These are phyloP conservation scores for Gymnogyps californianus DNA, from an alignment of 2,113 vertebrate genomes.

Conservation along the genomic window DNA sequence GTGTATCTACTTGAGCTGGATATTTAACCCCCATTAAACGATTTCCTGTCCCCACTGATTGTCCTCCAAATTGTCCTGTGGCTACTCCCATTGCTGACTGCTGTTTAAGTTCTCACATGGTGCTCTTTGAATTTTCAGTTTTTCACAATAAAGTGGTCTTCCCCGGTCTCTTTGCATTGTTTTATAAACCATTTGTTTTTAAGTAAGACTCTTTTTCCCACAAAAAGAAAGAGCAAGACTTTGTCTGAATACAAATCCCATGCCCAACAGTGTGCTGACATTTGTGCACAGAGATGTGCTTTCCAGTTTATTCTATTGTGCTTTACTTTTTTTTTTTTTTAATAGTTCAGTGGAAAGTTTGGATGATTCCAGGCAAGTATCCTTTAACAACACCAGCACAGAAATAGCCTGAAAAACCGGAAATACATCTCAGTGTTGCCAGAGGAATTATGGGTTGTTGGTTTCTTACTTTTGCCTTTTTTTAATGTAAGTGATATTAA, in stretches of 20 bases:
- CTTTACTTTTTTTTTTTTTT: neutral
- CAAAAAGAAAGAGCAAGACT: constrained; percentile 35
- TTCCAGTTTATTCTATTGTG: constrained; percentile 59
- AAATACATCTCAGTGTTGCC: neutral
- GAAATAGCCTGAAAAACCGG: constrained; percentile 33
- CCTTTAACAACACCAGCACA: neutral
- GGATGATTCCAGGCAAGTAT: neutral
- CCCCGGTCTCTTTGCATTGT: constrained; percentile 44
- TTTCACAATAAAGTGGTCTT: constrained; percentile 53
- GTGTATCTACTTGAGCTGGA: neutral
- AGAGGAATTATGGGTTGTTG: neutral
- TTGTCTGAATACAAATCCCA: constrained; percentile 60
- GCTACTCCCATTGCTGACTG: neutral
- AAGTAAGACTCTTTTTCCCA: constrained; percentile 31
- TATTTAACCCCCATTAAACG: neutral
- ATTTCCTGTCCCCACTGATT: neutral
- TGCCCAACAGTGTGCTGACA: constrained; percentile 50
- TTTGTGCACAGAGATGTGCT: constrained; percentile 48
- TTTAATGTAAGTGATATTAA: neutral
- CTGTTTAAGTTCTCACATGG: neutral
- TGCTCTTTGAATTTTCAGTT: constrained; percentile 34
- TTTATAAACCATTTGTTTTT: constrained; percentile 61
- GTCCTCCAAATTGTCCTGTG: neutral
- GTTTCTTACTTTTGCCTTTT: neutral
- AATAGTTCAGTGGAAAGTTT: constrained; percentile 26